Conservation (phyloP, 2,113 vertebrate species). For the Ophthalmolycus amberensis region DNA sequence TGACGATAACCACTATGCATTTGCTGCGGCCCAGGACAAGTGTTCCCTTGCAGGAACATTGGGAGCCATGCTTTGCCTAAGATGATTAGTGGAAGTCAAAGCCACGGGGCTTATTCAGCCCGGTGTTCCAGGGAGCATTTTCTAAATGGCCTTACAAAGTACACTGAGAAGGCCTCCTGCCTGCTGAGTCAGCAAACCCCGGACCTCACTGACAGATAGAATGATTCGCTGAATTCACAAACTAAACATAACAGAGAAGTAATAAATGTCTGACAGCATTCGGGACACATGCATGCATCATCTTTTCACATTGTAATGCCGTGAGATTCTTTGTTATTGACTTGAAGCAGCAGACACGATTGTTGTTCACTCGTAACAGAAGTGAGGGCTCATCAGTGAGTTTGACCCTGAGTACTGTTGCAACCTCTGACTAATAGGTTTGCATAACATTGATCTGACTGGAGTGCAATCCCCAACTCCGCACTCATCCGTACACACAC, state of each 20-base stretch:
- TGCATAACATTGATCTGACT: conserved; percentile 75
- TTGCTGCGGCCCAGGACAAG: conserved; percentile 48
- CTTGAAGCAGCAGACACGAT: conserved; percentile 26
- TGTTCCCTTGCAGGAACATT: conserved; percentile 78
- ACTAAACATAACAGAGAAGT: background rate
- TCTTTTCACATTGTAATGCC: background rate
- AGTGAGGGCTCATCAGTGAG: conserved; percentile 52
- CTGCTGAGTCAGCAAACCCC: conserved; percentile 74
- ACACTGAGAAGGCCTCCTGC: conserved; percentile 39
- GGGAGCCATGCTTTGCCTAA: conserved; percentile 80
- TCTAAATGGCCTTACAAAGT: conserved; percentile 73
- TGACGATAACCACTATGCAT: conserved; percentile 28
- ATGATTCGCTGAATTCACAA: conserved; percentile 25
- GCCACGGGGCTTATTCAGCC: conserved; percentile 75
- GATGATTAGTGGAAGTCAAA: conserved; percentile 82
- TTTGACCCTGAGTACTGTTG: conserved; percentile 61
- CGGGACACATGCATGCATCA: background rate
- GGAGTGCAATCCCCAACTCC: conserved; percentile 46
- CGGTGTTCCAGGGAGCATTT: conserved; percentile 62
- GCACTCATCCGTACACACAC: conserved; percentile 10
- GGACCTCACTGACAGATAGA: conserved; percentile 7
- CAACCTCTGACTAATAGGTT: conserved; percentile 76
- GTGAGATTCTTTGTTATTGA: background rate
- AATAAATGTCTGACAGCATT: conserved; percentile 2
- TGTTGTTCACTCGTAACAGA: conserved; percentile 42